Evolutionary conservation across 2,888 invertebrate genomes (phyloP).

Genomic region (Lysandra bellargus): DNA sequence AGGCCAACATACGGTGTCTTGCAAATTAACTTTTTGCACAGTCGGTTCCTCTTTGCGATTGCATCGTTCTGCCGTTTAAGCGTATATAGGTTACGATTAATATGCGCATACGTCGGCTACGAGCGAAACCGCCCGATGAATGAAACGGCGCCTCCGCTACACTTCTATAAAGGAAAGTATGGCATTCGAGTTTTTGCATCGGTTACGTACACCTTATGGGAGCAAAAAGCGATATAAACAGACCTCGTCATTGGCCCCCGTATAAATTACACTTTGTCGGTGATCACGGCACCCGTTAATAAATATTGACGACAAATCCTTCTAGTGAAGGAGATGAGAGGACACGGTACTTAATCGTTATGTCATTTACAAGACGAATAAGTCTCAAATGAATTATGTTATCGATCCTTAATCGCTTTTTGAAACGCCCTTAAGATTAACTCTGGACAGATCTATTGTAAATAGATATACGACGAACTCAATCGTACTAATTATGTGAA

Average conservation of each 20-base stretch:
- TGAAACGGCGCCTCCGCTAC: constrained; percentile 10
- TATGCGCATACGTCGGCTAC: constrained; percentile 23
- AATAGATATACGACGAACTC: not conserved
- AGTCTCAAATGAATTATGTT: constrained; percentile 2
- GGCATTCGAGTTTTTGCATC: constrained; percentile 1
- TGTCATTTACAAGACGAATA: not conserved
- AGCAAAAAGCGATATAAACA: not conserved
- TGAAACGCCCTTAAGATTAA: not conserved
- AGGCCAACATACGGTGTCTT: not conserved
- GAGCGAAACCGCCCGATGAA: not conserved
- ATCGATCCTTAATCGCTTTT: not conserved
- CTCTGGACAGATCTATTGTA: not conserved
- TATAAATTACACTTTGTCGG: constrained; percentile 17
- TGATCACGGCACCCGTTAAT: not conserved
- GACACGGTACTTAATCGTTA: not conserved
- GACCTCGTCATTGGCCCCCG: not conserved
- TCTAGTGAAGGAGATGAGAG: not conserved
- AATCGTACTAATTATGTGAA: not conserved
- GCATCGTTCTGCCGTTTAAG: constrained; percentile 7
- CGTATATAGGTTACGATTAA: constrained; percentile 16
- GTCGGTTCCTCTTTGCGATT: constrained; percentile 6
- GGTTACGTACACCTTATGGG: constrained; percentile 7
- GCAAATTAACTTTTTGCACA: constrained; percentile 25
- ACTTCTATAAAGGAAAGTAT: constrained; percentile 8
- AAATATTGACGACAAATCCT: constrained; percentile 15